Evolutionary conservation across 2,113 vertebrate species (phyloP), one percentile per base, ranked within the genome.

Genomic region (Vireo altiloquus): DNA sequence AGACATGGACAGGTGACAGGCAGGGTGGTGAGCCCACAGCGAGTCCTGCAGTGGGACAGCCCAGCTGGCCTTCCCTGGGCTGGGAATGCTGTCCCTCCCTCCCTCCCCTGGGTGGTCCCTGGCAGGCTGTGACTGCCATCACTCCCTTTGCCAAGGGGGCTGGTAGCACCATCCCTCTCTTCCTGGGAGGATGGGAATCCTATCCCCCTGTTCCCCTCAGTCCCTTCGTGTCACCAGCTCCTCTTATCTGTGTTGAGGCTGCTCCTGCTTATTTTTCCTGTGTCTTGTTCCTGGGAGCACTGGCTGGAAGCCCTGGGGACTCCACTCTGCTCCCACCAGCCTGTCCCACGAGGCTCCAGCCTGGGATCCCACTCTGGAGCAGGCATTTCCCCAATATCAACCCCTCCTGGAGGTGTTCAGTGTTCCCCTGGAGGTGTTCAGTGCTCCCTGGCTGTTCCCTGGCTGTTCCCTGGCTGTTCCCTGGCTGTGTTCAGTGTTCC

Each of bases 201-300:
- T 11, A 1, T 64, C 8, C 21, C 10, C 12, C 25, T 27, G 37
- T 15, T 31, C 52, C 18, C 60, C 53, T 46, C 39, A n/a, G 46
- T 60, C 69, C 53, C 30, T 46, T 30, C 28, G 10, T 2, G 1
- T 8, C 33, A 5, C 20, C 69, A 75, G 37, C 46, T 82, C 15
- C 53, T 16, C 7, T 21, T 30, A 9, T 1, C 44, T 21, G 44
- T 52, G 19, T 11, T 13, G 7, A 37, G 23, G 39, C 60, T 24
- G 52, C 77, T 59, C 28, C 69, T 46, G 60, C 52, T 59, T 1
- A 3, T 66, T 53, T 39, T 60, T 39, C 23, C 61, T 9, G 1
- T 39, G n/a, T 9, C 16, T 4, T 17, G 23, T 74, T 74, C 60
- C 44, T 0, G 1, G 35, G 15, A 50, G 18, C 0, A 0, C 57